A percentile compares a stretch with the other conserved stretches of the same genome.
These are phyloP conservation scores for Melanostigma gelatinosum DNA, from an alignment of 2,113 vertebrate species.

Conservation along the genomic window DNA sequence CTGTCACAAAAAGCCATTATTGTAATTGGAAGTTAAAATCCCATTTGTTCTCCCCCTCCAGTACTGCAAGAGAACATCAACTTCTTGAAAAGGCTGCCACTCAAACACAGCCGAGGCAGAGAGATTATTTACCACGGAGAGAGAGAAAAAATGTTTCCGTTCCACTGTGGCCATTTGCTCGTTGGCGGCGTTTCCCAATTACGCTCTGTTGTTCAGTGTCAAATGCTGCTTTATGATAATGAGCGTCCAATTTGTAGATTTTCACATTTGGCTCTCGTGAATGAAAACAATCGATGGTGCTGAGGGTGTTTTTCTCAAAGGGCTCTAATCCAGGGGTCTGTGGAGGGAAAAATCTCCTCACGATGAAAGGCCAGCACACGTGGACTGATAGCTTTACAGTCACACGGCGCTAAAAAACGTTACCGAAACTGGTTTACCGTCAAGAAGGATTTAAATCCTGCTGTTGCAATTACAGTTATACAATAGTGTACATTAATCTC, in stretches of 20 bases:
- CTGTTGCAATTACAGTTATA: no score
- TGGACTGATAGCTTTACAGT: no score
- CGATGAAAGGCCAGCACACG: no score
- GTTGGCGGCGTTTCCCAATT: constrained; percentile 5
- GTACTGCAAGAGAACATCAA: constrained; percentile 68
- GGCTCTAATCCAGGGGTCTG: not conserved
- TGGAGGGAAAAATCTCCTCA: no score
- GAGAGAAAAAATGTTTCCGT: constrained; percentile 1
- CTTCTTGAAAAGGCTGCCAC: constrained; percentile 65
- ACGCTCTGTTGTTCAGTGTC: constrained; percentile 18
- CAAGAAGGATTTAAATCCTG: no score
- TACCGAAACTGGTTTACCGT: no score
- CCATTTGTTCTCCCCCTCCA: constrained; percentile 74
- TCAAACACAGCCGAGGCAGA: constrained; percentile 51
- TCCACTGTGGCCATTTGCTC: not conserved
- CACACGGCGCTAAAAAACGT: no score
- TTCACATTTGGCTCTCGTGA: not conserved
- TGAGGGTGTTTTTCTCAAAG: not conserved
- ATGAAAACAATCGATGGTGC: not conserved
- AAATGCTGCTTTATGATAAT: constrained; percentile 17
- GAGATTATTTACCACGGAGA: constrained; percentile 35
- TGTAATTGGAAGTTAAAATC: constrained; percentile 82
- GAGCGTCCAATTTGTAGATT: not conserved
- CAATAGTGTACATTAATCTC: no score
- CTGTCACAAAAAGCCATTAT: constrained; percentile 77